Percentiles rank a stretch among this genome's conserved stretches.
Conservation (phyloP, 2,797 vertebrate species). For the Propithecus deckenii region DNA sequence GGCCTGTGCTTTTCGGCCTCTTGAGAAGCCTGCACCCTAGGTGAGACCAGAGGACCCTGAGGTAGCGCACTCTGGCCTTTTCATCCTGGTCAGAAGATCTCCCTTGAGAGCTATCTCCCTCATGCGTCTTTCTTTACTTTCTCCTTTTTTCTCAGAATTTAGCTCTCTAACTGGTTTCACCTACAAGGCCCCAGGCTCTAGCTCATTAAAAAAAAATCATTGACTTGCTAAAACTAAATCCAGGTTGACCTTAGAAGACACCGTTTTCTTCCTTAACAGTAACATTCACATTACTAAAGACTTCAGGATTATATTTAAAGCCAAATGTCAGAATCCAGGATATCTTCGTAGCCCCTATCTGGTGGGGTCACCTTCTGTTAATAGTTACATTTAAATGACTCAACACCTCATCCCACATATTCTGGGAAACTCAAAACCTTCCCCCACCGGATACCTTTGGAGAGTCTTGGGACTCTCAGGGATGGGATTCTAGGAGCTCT, state of each 20-base stretch:
- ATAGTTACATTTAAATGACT: background rate
- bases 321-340: conserved; percentile 23
- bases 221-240: conserved; percentile 52
- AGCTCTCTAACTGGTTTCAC: background rate
- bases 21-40: background rate
- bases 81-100: background rate
- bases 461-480: background rate
- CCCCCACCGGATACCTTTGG: background rate
- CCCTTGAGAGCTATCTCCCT: background rate
- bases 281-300: background rate
- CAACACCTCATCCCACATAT: background rate
- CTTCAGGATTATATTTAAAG: conserved; percentile 32
- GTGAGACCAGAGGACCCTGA: background rate
- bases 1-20: background rate
- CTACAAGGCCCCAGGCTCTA: background rate
- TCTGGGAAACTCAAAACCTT: background rate
- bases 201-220: conserved; percentile 5
- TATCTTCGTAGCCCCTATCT: background rate
- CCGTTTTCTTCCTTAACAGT: conserved; percentile 12
- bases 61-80: background rate
- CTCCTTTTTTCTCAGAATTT: background rate
- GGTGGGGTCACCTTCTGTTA: background rate
- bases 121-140: background rate
- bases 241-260: conserved; percentile 49
- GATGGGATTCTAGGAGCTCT: background rate